Evolutionary conservation across 2,888 invertebrate genomes (phyloP).

Genomic region (Petrolisthes manimaculis): DNA sequence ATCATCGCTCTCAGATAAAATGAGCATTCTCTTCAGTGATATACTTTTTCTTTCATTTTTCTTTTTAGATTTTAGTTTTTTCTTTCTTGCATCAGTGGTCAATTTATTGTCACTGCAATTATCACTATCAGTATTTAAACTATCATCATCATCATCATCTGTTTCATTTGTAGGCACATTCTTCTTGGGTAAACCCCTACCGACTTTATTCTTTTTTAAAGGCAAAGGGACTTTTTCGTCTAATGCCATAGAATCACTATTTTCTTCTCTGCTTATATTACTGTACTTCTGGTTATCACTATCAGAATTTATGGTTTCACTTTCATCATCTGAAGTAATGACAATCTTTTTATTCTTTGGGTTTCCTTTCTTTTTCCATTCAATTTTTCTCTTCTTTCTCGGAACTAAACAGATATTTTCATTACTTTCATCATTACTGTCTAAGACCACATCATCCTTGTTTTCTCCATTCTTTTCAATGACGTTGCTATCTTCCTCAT

Average conservation of each 20-base stretch:
- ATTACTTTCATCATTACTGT: neutral
- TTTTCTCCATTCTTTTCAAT: neutral
- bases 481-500: neutral
- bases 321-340: neutral
- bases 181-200: neutral
- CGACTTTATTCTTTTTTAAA: neutral
- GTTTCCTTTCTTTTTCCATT: neutral
- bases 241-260: neutral
- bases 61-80: neutral
- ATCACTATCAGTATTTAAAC: neutral
- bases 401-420: neutral
- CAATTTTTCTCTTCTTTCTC: neutral
- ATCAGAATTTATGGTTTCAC: neutral
- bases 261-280: too few species aligned
- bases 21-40: too few species aligned
- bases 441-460: neutral
- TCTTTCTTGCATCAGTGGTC: neutral
- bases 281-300: too few species aligned
- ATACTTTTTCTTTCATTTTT: neutral
- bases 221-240: neutral
- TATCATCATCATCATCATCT: conserved; percentile 7
- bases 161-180: neutral
- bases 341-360: neutral
- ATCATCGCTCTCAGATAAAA: neutral
- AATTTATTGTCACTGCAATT: neutral